Percentiles rank a stretch among this genome's conserved stretches.
These are phyloP conservation scores for Habrosyne pyritoides DNA, from an alignment of 2,888 invertebrate genomes.

Conservation along the genomic window DNA sequence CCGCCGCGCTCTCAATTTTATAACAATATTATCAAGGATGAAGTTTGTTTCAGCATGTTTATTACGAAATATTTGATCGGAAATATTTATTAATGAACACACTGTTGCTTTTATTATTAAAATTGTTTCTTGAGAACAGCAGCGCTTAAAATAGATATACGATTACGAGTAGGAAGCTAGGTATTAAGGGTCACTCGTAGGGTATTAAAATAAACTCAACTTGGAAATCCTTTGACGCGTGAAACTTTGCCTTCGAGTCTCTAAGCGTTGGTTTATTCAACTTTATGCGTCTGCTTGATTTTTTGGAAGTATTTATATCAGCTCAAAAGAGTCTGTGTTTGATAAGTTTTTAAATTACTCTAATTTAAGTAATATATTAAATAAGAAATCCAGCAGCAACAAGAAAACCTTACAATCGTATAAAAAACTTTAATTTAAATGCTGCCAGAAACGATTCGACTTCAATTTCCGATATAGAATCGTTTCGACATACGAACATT, in stretches of 20 bases:
- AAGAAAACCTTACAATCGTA: neutral
- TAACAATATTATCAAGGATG: neutral
- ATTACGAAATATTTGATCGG: conserved; percentile 1
- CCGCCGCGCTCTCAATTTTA: conserved; percentile 19
- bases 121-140: neutral
- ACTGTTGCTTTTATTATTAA: neutral
- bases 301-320: too few relatives aligned
- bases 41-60: neutral
- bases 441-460: conserved; percentile 22
- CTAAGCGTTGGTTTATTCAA: too few relatives aligned
- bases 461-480: conserved; percentile 48
- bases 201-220: too few relatives aligned
- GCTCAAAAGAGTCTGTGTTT: too few relatives aligned
- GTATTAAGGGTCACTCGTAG: too few relatives aligned
- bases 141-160: too few relatives aligned
- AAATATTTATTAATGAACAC: neutral
- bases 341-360: too few relatives aligned
- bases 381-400: neutral
- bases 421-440: conserved; percentile 2
- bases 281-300: too few relatives aligned
- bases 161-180: too few relatives aligned
- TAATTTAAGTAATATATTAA: neutral
- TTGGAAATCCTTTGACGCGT: too few relatives aligned
- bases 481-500: conserved; percentile 34
- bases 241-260: too few relatives aligned